Conservation (phyloP, 2,797 vertebrate species). For the Potorous gilbertii region DNA sequence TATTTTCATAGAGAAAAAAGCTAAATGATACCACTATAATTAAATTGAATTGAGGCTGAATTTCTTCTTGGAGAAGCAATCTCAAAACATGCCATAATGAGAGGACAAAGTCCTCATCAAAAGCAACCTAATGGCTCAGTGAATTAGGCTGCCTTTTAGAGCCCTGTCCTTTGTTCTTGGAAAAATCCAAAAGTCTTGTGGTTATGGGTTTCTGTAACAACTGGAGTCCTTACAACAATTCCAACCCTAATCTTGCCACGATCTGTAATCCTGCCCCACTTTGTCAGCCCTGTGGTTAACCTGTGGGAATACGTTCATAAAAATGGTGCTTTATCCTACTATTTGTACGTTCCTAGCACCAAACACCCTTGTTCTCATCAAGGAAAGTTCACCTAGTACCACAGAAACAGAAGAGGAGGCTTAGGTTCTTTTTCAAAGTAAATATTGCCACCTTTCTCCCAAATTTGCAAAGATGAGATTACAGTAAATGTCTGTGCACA, state of each 20-base stretch:
- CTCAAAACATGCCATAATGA: neutral
- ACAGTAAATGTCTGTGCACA: neutral
- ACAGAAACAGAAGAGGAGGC: conserved; percentile 11
- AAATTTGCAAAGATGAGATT: neutral
- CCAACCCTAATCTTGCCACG: neutral
- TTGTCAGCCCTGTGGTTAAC: neutral
- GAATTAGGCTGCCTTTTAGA: neutral
- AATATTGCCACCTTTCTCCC: neutral
- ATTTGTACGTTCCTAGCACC: neutral
- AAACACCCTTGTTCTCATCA: neutral
- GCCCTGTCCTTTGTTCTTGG: neutral
- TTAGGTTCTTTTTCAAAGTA: conserved; percentile 35
- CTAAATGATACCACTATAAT: neutral
- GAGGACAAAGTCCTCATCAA: neutral
- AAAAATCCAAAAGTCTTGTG: neutral
- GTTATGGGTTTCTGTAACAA: neutral
- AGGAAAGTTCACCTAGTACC: neutral
- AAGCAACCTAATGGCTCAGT: neutral
- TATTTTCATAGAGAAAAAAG: neutral
- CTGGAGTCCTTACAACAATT: neutral
- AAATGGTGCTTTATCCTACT: neutral
- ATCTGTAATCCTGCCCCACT: neutral
- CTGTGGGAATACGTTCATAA: neutral
- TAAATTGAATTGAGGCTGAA: neutral
- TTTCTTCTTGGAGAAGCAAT: neutral